A percentile compares a stretch with the other conserved stretches of the same genome.
phyloP scores from a whole-genome alignment of 1,140 invertebrate species.

The Cataglyphis hispanica region DNA sequence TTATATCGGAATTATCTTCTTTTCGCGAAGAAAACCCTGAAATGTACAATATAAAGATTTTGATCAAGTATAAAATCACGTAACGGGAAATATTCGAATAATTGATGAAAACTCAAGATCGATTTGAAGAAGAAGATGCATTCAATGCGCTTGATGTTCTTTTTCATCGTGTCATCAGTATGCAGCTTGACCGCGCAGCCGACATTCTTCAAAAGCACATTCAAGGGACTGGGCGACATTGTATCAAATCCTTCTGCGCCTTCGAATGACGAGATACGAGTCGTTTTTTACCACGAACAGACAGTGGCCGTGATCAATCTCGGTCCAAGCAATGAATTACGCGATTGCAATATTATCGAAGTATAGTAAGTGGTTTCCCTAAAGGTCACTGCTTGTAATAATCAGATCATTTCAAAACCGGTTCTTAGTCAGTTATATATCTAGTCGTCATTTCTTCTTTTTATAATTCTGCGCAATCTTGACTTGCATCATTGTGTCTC shows the following conservation, averaged over 20 bases:
- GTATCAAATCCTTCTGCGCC: neutral
- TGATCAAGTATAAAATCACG: neutral
- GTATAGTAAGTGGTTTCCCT: slow-evolving; percentile 90
- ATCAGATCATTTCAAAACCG: slow-evolving; percentile 4
- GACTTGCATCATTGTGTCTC: slow-evolving; percentile 4
- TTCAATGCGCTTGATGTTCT: slow-evolving; percentile 25
- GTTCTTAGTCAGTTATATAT: neutral
- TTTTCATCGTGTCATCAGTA: slow-evolving; percentile 62
- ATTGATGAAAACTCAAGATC: neutral
- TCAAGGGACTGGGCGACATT: slow-evolving; percentile 75
- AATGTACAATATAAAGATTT: slow-evolving; percentile 3
- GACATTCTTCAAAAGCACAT: slow-evolving; percentile 71
- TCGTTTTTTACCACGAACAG: slow-evolving; percentile 92
- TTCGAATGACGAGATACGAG: slow-evolving; percentile 63
- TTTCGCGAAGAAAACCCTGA: neutral
- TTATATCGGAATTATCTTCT: too few relatives aligned
- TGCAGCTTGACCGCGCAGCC: slow-evolving; percentile 67
- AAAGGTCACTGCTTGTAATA: neutral
- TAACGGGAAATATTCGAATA: slow-evolving; percentile 6
- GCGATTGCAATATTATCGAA: slow-evolving; percentile 94
- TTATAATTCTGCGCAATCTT: slow-evolving; percentile 7
- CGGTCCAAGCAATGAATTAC: slow-evolving; percentile 88
- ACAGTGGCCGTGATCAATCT: slow-evolving; percentile 93
- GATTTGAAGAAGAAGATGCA: slow-evolving; percentile 48
- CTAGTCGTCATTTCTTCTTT: slow-evolving; percentile 13